phyloP scores from a whole-genome alignment of 2,113 vertebrate genomes.

The Pardalotus punctatus region DNA sequence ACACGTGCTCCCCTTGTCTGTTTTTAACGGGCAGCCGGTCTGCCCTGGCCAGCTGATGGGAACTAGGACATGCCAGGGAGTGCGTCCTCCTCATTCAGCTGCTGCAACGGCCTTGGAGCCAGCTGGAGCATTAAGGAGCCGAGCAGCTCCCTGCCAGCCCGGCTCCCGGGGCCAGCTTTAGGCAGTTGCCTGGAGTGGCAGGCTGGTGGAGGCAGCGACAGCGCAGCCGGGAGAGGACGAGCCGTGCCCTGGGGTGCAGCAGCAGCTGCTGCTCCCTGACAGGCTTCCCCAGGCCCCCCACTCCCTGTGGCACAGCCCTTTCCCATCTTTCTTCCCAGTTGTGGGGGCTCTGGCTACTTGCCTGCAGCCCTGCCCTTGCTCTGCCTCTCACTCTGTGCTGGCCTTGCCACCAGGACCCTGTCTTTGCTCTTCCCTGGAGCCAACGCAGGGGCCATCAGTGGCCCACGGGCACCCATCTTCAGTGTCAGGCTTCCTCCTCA shows the following conservation, averaged over 20 bases:
- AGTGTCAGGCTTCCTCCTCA: not conserved
- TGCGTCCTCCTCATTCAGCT: not conserved
- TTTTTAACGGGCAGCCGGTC: not conserved
- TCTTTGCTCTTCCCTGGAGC: not conserved
- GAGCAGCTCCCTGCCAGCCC: not conserved
- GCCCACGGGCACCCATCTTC: not conserved
- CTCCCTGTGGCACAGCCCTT: not conserved
- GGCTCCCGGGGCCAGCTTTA: not conserved
- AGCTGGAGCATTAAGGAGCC: not conserved
- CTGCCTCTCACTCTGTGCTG: accelerated
- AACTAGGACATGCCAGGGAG: conserved; percentile 35
- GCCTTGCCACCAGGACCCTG: accelerated
- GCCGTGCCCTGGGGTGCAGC: not conserved
- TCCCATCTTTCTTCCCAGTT: not conserved
- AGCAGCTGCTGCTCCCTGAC: conserved; percentile 33
- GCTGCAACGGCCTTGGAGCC: not conserved
- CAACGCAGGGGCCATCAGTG: not conserved
- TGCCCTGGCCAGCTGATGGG: not conserved
- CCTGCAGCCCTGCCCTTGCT: not conserved
- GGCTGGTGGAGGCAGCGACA: not conserved
- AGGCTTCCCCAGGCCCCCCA: not conserved
- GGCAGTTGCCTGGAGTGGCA: not conserved
- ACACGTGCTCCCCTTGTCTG: not conserved
- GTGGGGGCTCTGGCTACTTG: not conserved
- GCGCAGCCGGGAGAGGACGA: not conserved